Evolutionary conservation across 1,140 invertebrate genomes (phyloP).

Genomic region (Zaprionus taronus): DNA sequence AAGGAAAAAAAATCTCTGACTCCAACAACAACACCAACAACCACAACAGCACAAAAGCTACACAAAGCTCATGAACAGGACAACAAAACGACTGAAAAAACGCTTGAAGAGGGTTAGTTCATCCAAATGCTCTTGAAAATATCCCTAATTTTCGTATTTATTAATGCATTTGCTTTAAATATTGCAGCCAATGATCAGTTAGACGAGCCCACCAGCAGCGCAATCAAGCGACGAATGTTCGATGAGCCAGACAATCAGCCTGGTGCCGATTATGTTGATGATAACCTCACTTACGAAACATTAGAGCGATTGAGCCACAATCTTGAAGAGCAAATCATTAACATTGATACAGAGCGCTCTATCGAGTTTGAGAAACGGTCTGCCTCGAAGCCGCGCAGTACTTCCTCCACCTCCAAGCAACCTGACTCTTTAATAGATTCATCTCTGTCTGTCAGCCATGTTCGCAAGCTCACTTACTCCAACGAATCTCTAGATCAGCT

Average conservation of each 20-base stretch:
- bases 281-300: conserved; percentile 52
- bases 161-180: conserved; percentile 52
- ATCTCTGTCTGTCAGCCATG: conserved; percentile 25
- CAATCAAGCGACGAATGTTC: background rate
- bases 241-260: conserved; percentile 2
- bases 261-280: conserved; percentile 31
- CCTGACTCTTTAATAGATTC: background rate
- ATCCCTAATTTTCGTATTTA: conserved; percentile 40
- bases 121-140: conserved; percentile 21
- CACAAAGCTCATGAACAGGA: conserved; percentile 36
- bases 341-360: conserved; percentile 63
- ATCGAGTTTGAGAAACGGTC: conserved; percentile 62
- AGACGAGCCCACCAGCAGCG: conserved; percentile 18
- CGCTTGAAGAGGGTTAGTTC: conserved; percentile 66
- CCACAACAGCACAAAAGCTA: background rate
- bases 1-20: conserved; percentile 53
- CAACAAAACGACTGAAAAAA: conserved; percentile 33
- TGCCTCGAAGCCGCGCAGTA: conserved; percentile 57
- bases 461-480: conserved; percentile 68
- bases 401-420: conserved; percentile 43
- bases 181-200: conserved; percentile 53
- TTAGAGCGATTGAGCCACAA: conserved; percentile 56
- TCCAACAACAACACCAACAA: background rate
- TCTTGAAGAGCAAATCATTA: conserved; percentile 57
- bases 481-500: conserved; percentile 49